phyloP scores from a whole-genome alignment of 2,113 vertebrate species.

The Syrmaticus mikado region DNA sequence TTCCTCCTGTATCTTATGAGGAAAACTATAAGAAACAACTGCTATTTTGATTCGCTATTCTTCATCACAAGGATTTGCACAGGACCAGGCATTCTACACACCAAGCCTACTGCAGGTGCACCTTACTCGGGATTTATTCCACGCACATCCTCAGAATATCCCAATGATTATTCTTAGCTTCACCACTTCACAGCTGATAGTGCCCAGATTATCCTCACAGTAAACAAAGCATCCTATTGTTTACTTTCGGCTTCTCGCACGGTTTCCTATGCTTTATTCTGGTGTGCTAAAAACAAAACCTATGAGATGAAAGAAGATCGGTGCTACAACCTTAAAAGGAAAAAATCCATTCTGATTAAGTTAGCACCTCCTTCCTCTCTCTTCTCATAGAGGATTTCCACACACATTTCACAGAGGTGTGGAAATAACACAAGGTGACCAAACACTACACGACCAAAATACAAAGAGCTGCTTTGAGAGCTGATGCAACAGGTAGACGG shows the following conservation, averaged over 20 bases:
- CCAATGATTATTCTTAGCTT: slow-evolving; percentile 1
- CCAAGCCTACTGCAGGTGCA: not conserved
- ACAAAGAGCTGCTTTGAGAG: not conserved
- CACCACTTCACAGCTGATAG: not conserved
- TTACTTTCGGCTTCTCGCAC: slow-evolving; percentile 11
- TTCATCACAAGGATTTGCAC: not conserved
- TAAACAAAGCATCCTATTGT: slow-evolving; percentile 44
- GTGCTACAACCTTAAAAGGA: not conserved
- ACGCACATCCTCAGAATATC: not conserved
- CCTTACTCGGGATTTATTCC: not conserved
- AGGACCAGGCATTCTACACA: not conserved
- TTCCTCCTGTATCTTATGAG: not conserved
- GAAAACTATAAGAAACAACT: not conserved
- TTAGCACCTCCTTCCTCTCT: not conserved
- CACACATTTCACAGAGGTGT: not conserved
- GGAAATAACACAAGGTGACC: not conserved
- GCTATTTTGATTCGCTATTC: not conserved
- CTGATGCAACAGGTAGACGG: not conserved
- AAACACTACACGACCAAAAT: not conserved
- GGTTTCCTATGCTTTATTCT: slow-evolving; percentile 18
- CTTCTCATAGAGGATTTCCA: not conserved
- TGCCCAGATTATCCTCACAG: not conserved
- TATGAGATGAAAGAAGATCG: not conserved
- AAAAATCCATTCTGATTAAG: not conserved
- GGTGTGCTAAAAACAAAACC: slow-evolving; percentile 12